Evolutionary conservation across 2,888 invertebrate species (phyloP).

Genomic region (Elegia similella): DNA sequence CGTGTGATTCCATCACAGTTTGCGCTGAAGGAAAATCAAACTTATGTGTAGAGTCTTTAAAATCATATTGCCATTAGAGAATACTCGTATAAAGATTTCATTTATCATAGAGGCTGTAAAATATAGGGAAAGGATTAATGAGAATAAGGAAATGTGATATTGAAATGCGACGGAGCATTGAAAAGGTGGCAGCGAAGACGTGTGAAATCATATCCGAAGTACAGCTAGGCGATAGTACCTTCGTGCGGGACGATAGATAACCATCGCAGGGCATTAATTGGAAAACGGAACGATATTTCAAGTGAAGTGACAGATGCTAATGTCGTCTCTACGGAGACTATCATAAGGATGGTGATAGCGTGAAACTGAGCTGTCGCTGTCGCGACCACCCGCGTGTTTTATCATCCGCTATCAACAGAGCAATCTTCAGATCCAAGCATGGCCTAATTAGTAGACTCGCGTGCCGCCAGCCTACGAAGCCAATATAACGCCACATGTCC

Average conservation of each 20-base stretch:
- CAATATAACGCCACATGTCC: constrained; percentile 41
- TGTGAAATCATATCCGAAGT: constrained; percentile 13
- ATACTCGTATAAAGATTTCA: neutral
- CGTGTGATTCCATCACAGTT: neutral
- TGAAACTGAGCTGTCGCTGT: constrained; percentile 25
- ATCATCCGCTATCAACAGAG: constrained; percentile 44
- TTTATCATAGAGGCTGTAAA: constrained; percentile 2
- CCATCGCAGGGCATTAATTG: constrained; percentile 26
- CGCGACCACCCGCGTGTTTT: constrained; percentile 48
- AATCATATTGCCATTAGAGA: neutral
- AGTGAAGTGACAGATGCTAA: constrained; percentile 16
- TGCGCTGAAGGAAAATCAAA: neutral
- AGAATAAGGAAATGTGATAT: constrained; percentile 16
- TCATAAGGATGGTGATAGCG: constrained; percentile 19
- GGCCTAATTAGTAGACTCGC: constrained; percentile 67
- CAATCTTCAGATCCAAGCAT: constrained; percentile 52
- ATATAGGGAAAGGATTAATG: neutral
- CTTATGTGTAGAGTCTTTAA: neutral
- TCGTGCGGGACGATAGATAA: constrained; percentile 20
- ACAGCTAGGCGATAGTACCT: constrained; percentile 15
- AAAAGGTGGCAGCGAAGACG: constrained; percentile 16
- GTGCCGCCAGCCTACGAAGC: constrained; percentile 32
- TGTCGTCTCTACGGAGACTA: constrained; percentile 15
- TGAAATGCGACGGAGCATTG: constrained; percentile 13
- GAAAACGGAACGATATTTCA: constrained; percentile 19